Percentiles rank a stretch among this genome's conserved stretches.
Conservation (phyloP, 2,113 vertebrate genomes). For the Phrynosoma platyrhinos region DNA sequence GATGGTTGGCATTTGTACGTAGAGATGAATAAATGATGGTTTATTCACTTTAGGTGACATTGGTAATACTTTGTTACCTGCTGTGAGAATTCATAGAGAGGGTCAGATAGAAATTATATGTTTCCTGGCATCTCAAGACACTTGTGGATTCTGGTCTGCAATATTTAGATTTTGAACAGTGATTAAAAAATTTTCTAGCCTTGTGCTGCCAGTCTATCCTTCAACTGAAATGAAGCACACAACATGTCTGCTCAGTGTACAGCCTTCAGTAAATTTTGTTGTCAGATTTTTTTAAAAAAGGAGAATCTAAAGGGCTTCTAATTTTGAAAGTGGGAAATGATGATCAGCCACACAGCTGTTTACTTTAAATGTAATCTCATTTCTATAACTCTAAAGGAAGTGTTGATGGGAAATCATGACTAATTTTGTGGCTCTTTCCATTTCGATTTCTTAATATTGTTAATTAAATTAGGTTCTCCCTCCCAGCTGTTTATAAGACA, state of each 20-base stretch:
- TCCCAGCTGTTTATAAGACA: conserved; percentile 41
- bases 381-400: conserved; percentile 49
- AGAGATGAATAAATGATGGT: background rate
- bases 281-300: conserved; percentile 27
- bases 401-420: conserved; percentile 51
- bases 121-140: conserved; percentile 4
- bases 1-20: background rate
- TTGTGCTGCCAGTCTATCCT: conserved; percentile 1
- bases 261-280: conserved; percentile 29
- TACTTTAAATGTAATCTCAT: conserved; percentile 52
- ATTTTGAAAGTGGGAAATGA: conserved; percentile 56
- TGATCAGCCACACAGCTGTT: conserved; percentile 53
- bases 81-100: background rate
- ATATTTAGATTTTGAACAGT: conserved; percentile 23
- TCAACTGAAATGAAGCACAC: background rate
- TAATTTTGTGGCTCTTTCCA: conserved; percentile 37
- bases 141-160: background rate
- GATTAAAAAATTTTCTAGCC: conserved; percentile 6
- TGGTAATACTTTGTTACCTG: background rate
- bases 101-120: background rate
- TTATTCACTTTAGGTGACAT: background rate
- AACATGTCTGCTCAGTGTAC: background rate
- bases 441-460: conserved; percentile 40
- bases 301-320: conserved; percentile 45
- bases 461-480: conserved; percentile 54